These are phyloP conservation scores for Mythimna pallens DNA, from an alignment of 2,888 invertebrate genomes.

Conservation along the genomic window DNA sequence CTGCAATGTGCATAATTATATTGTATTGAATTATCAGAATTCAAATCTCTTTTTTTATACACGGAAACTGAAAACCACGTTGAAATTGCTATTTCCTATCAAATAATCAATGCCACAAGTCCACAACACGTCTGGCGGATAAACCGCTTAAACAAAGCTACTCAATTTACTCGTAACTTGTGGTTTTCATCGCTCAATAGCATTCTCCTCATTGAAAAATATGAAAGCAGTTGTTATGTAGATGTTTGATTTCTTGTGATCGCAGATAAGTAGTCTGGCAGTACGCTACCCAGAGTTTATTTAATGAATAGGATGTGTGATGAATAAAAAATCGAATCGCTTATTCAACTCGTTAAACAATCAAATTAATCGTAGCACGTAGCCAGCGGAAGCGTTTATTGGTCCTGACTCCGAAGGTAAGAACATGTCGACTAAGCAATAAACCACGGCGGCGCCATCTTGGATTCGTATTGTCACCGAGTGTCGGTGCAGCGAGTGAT, in stretches of 20 bases:
- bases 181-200: constrained; percentile 5
- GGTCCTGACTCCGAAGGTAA: constrained; percentile 72
- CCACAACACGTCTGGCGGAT: not conserved
- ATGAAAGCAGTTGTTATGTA: constrained; percentile 1
- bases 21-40: not conserved
- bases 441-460: constrained; percentile 87
- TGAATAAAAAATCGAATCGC: constrained; percentile 35
- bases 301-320: constrained; percentile 22
- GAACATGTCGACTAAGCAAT: constrained; percentile 77
- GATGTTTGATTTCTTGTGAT: not conserved
- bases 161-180: constrained; percentile 32
- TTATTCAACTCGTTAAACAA: constrained; percentile 60
- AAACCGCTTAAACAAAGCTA: constrained; percentile 20
- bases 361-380: constrained; percentile 80
- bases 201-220: not conserved
- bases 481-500: constrained; percentile 80
- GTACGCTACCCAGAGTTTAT: not conserved
- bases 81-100: not conserved
- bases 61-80: not conserved
- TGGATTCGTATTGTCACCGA: constrained; percentile 84
- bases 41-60: not conserved
- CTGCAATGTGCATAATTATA: too few relatives aligned
- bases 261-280: not conserved
- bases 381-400: constrained; percentile 79
- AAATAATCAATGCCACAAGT: not conserved